Conservation (phyloP, 2,797 vertebrate species). For the Pristis pectinata region DNA sequence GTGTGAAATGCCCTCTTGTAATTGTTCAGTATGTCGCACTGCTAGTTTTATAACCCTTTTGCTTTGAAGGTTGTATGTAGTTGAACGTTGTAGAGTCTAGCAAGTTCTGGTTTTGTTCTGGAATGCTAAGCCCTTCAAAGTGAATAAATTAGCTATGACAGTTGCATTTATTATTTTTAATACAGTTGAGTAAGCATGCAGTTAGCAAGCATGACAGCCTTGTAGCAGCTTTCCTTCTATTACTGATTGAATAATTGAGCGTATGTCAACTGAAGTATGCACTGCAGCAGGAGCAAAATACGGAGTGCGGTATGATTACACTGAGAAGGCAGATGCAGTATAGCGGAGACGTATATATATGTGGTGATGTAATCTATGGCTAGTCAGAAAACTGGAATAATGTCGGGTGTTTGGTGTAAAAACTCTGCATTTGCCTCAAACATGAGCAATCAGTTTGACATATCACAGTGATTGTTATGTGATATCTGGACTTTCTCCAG, state of each 20-base stretch:
- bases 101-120: neutral
- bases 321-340: neutral
- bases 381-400: neutral
- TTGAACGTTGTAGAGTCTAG: neutral
- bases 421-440: neutral
- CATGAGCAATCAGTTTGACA: neutral
- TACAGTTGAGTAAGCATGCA: no score
- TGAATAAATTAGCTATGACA: neutral
- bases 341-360: neutral
- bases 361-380: neutral
- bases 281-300: neutral
- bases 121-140: neutral
- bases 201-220: neutral
- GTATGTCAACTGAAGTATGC: neutral
- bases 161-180: neutral
- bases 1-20: neutral
- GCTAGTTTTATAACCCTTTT: neutral
- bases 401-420: neutral
- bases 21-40: neutral
- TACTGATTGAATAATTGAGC: neutral
- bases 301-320: neutral
- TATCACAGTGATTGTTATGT: neutral
- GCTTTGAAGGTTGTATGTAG: neutral
- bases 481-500: no score
- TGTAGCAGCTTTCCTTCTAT: neutral